These are phyloP conservation scores for Troglohyphantes excavatus DNA, from an alignment of 2,888 invertebrate genomes.

Conservation along the genomic window DNA sequence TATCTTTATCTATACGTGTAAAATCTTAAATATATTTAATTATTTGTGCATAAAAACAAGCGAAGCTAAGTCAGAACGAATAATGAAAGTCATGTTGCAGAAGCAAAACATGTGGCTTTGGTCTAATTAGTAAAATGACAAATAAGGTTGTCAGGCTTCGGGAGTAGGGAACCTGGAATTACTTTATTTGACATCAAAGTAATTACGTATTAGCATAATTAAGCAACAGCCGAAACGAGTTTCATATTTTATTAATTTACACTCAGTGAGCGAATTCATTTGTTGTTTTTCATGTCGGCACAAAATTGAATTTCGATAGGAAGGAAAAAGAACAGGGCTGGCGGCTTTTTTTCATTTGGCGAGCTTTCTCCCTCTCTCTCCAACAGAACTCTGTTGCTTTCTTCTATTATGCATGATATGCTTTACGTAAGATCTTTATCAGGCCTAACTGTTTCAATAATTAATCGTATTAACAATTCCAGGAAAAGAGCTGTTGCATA, in stretches of 20 bases:
- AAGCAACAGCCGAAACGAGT: slow-evolving; percentile 78
- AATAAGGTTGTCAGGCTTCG: slow-evolving; percentile 77
- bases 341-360: slow-evolving; percentile 37
- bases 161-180: slow-evolving; percentile 77
- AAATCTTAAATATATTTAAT: slow-evolving; percentile 6
- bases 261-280: slow-evolving; percentile 76
- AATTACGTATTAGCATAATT: slow-evolving; percentile 79
- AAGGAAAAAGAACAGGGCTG: slow-evolving; percentile 58
- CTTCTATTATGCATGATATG: slow-evolving; percentile 78
- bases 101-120: slow-evolving; percentile 78
- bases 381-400: slow-evolving; percentile 64
- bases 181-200: slow-evolving; percentile 79
- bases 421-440: slow-evolving; percentile 70
- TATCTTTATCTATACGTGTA: neutral
- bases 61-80: slow-evolving; percentile 41
- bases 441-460: slow-evolving; percentile 76
- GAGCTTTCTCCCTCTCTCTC: slow-evolving; percentile 27
- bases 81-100: slow-evolving; percentile 63
- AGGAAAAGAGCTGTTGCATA: slow-evolving; percentile 10
- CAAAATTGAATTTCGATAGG: slow-evolving; percentile 78
- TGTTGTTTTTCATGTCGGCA: slow-evolving; percentile 78
- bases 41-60: neutral
- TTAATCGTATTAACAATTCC: slow-evolving; percentile 77
- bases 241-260: slow-evolving; percentile 79
- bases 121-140: slow-evolving; percentile 79